phyloP scores from a whole-genome alignment of 2,113 vertebrate species.

The Brachyhypopomus gauderio region DNA sequence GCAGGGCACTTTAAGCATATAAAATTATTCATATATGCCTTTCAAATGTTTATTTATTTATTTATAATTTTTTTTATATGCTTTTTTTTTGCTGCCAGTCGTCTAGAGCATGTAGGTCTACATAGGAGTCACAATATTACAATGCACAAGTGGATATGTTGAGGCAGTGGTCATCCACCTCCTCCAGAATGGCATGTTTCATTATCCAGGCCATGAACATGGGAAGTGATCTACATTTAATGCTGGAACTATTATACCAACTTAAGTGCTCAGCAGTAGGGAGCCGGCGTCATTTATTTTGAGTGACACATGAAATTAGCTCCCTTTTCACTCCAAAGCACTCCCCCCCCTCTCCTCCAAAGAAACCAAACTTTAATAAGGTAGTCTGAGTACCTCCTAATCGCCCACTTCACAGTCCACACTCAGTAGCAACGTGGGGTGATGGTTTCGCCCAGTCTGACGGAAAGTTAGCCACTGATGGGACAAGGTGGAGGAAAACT shows the following conservation, averaged over 20 bases:
- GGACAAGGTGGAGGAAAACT: slow-evolving; percentile 42
- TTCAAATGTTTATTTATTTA: neutral
- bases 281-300: slow-evolving; percentile 51
- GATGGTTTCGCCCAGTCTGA: slow-evolving; percentile 30
- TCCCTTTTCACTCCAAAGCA: slow-evolving; percentile 37
- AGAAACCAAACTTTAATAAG: slow-evolving; percentile 57
- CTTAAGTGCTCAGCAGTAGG: slow-evolving; percentile 47
- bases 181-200: slow-evolving; percentile 42
- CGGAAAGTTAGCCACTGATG: slow-evolving; percentile 42
- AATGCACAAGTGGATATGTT: slow-evolving; percentile 13
- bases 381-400: slow-evolving; percentile 41
- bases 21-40: neutral
- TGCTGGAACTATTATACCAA: slow-evolving; percentile 37
- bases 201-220: slow-evolving; percentile 48
- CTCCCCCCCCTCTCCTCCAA: slow-evolving; percentile 3
- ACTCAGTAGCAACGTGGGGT: slow-evolving; percentile 36
- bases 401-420: slow-evolving; percentile 43
- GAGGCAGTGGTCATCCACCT: slow-evolving; percentile 12
- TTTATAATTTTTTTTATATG: too few relatives aligned
- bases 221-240: slow-evolving; percentile 47
- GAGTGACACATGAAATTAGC: slow-evolving; percentile 55
- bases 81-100: neutral
- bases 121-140: slow-evolving; percentile 6
- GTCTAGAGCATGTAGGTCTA: neutral
- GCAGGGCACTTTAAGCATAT: neutral